These are phyloP conservation scores for Diaphora mendica DNA, from an alignment of 2,888 invertebrate species.

Conservation along the genomic window DNA sequence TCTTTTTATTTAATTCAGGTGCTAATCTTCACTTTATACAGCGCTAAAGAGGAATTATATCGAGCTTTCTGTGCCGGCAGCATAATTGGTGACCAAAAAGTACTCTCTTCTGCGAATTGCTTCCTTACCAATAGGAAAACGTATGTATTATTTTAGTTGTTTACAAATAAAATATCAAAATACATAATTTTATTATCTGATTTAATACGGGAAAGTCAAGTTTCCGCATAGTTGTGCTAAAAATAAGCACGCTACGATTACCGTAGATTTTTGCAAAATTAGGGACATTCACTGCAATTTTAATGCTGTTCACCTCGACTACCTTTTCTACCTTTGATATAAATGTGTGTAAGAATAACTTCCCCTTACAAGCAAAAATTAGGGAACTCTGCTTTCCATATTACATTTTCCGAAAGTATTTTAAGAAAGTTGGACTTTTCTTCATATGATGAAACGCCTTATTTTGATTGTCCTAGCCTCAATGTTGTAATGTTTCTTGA, in stretches of 20 bases:
- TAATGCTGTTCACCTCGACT: background rate
- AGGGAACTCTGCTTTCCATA: background rate
- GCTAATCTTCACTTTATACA: slow-evolving; percentile 52
- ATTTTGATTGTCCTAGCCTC: too few relatives aligned
- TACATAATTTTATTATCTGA: background rate
- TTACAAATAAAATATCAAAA: background rate
- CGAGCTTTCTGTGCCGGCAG: slow-evolving; percentile 71
- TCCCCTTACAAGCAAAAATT: background rate
- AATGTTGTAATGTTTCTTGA: too few relatives aligned
- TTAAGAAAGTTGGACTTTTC: too few relatives aligned
- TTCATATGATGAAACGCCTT: too few relatives aligned
- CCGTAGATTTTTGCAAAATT: background rate
- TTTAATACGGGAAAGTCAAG: background rate
- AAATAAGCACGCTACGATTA: background rate
- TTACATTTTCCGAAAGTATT: background rate
- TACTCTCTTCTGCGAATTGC: slow-evolving; percentile 69
- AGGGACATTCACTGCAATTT: background rate
- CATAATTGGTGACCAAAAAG: slow-evolving; percentile 59
- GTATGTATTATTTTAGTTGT: slow-evolving; percentile 42
- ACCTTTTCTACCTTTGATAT: too few relatives aligned
- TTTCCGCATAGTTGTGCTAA: too few relatives aligned
- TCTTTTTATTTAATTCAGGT: slow-evolving; percentile 52
- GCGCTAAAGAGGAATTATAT: slow-evolving; percentile 39
- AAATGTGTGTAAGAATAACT: background rate
- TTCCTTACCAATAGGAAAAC: slow-evolving; percentile 70